These are phyloP conservation scores for Platyrinchus mystaceus DNA, from an alignment of 2,797 vertebrate genomes.

Conservation along the genomic window DNA sequence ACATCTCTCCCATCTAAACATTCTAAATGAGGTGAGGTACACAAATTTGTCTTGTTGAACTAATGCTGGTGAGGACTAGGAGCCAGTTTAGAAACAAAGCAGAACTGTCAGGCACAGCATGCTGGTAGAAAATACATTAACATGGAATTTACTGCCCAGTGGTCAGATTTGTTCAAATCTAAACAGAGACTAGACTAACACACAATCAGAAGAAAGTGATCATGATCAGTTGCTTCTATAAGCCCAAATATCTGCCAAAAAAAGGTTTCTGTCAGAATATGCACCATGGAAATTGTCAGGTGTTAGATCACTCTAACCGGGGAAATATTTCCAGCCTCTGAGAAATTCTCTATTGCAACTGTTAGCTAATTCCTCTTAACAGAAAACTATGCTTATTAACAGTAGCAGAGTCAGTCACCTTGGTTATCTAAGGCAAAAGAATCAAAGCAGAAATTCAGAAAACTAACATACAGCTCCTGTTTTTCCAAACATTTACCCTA, in stretches of 20 bases:
- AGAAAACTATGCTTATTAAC: not conserved
- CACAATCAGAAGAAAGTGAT: not conserved
- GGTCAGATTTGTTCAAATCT: not conserved
- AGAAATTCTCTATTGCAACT: not conserved
- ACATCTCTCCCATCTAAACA: not conserved
- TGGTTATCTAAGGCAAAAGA: not conserved
- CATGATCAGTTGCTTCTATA: not conserved
- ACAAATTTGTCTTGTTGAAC: not conserved
- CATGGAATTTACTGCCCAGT: not conserved
- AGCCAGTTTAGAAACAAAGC: not conserved
- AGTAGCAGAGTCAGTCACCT: not conserved
- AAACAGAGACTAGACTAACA: not conserved
- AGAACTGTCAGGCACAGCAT: not conserved
- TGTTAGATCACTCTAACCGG: not conserved
- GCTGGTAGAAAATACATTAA: not conserved
- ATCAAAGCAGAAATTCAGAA: not conserved
- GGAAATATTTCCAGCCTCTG: not conserved
- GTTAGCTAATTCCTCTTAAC: not conserved
- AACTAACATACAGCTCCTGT: not conserved
- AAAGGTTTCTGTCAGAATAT: not conserved
- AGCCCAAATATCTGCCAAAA: not conserved
- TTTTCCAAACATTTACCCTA: not conserved
- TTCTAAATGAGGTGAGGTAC: not conserved
- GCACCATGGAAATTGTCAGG: not conserved
- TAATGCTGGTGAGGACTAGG: not conserved